Evolutionary conservation across 2,113 vertebrate genomes (phyloP).

Genomic region (Neodontobutis hainanensis): DNA sequence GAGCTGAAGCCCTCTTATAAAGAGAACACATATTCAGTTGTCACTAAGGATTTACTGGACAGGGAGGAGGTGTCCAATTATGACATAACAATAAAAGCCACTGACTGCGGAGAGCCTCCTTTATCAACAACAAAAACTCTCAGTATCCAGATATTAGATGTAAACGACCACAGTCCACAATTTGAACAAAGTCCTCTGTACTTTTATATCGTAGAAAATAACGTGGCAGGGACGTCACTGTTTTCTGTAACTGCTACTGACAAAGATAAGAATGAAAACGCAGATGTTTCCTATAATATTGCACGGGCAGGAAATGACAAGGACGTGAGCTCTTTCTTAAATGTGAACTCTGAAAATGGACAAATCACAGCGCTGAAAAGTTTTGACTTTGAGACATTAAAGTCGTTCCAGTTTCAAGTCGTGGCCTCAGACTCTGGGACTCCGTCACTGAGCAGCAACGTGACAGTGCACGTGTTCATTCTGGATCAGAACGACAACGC

Average conservation of each 20-base stretch:
- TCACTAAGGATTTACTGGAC: slow-evolving; percentile 66
- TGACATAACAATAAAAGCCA: slow-evolving; percentile 56
- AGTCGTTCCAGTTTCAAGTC: slow-evolving; percentile 44
- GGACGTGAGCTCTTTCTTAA: slow-evolving; percentile 11
- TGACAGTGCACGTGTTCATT: too few species aligned
- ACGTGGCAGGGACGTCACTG: slow-evolving; percentile 36
- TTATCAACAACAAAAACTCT: slow-evolving; percentile 59
- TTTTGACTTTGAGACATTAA: slow-evolving; percentile 70
- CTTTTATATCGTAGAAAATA: slow-evolving; percentile 69
- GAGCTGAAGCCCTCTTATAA: slow-evolving; percentile 57
- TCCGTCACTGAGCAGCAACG: too few species aligned
- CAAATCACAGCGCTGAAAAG: slow-evolving; percentile 56
- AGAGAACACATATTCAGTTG: slow-evolving; percentile 66
- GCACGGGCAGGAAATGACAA: not conserved
- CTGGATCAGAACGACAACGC: too few species aligned
- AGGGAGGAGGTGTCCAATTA: slow-evolving; percentile 62
- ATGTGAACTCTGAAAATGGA: slow-evolving; percentile 66
- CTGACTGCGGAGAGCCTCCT: slow-evolving; percentile 63
- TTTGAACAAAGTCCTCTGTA: slow-evolving; percentile 39
- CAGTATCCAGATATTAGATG: slow-evolving; percentile 61
- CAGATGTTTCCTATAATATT: slow-evolving; percentile 55
- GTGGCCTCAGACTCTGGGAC: too few species aligned
- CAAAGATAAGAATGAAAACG: slow-evolving; percentile 59
- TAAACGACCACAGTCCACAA: slow-evolving; percentile 60
- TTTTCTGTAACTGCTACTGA: slow-evolving; percentile 62